phyloP scores from a whole-genome alignment of 1,140 invertebrate genomes.

The Saccostrea cuccullata region DNA sequence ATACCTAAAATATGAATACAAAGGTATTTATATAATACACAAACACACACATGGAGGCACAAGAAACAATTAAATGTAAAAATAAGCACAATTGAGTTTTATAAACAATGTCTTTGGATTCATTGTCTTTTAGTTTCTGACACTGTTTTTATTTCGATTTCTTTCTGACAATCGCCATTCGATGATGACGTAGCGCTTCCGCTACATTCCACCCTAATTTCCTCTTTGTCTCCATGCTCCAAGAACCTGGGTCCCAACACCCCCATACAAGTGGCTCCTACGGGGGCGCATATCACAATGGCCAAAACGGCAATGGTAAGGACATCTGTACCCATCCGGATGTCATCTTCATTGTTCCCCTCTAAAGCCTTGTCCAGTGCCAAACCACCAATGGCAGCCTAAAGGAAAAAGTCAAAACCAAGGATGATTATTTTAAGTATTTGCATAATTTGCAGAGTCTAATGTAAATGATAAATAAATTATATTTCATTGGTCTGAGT shows the following conservation, averaged over 20 bases:
- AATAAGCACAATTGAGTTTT: neutral
- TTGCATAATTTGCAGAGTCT: neutral
- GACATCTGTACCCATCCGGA: conserved; percentile 76
- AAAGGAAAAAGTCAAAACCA: conserved; percentile 34
- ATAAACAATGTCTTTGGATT: neutral
- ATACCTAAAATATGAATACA: no score
- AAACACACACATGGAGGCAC: neutral
- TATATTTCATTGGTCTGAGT: no score
- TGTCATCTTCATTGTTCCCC: conserved; percentile 37
- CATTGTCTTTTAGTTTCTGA: neutral
- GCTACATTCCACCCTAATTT: neutral
- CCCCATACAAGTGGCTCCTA: conserved; percentile 93
- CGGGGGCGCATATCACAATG: conserved; percentile 93
- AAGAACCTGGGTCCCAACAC: conserved; percentile 88
- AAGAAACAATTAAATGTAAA: neutral
- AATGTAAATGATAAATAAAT: no score
- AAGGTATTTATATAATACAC: neutral
- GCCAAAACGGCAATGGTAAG: conserved; percentile 88
- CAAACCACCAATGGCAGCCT: conserved; percentile 76
- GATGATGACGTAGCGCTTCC: neutral
- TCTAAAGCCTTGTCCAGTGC: conserved; percentile 83
- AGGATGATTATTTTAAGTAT: neutral
- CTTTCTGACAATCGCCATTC: neutral
- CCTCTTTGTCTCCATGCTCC: conserved; percentile 47
- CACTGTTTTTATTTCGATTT: neutral